Conservation (phyloP, 2,797 vertebrate species). For the Crypturellus tataupa region DNA sequence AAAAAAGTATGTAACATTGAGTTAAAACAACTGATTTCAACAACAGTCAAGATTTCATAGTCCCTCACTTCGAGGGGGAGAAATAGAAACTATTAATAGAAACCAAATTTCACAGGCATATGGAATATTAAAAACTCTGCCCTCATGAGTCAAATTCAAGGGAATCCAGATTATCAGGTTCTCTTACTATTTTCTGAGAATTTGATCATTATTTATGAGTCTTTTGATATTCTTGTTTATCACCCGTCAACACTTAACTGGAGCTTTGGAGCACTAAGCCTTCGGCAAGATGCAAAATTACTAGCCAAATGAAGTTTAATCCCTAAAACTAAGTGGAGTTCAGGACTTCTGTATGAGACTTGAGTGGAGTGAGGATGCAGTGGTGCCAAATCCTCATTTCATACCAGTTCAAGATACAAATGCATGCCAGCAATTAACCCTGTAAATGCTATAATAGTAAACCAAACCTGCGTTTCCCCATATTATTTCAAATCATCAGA, state of each 20-base stretch:
- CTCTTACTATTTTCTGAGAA: background rate
- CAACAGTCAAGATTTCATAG: background rate
- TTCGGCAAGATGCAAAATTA: background rate
- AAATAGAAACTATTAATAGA: background rate
- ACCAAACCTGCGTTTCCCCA: background rate
- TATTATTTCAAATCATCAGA: background rate
- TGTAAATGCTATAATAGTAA: background rate
- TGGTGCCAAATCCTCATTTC: background rate
- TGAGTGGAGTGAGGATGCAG: background rate
- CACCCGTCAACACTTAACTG: background rate
- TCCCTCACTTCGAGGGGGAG: background rate
- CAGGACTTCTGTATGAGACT: background rate
- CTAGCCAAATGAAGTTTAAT: background rate
- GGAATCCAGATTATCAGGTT: background rate
- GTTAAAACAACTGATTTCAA: constrained; percentile 25
- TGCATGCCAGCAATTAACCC: background rate
- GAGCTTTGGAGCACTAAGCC: background rate
- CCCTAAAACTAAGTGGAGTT: background rate
- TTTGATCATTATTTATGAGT: background rate
- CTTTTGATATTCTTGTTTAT: background rate
- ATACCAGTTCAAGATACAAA: background rate
- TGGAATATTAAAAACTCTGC: background rate
- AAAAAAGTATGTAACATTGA: constrained; percentile 56
- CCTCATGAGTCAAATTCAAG: background rate
- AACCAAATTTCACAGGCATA: background rate